Base-by-base conservation (phyloP, 2,113 vertebrate genomes). In the Python bivittatus region DNA sequence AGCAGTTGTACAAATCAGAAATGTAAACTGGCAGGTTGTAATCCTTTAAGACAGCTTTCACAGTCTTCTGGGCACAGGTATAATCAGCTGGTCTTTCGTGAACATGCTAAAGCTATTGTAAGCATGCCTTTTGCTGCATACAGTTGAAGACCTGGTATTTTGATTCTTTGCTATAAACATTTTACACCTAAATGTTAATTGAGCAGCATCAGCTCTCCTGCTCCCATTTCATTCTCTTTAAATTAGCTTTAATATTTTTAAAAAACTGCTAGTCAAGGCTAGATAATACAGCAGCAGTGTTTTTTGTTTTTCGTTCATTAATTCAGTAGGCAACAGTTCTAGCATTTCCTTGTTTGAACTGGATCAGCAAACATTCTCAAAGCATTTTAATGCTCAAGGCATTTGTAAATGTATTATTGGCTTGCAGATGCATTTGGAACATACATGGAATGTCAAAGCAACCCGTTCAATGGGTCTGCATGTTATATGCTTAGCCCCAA, bases 311-410 rank as follows among this genome's bases (percentile, higher is more conserved):
- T 94, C 94, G 96, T 96, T 88, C 0, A 0, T 95, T 96, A 96
- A 96, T 96, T 96, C 96, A 96, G 93, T 95, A 94, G 90, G 95
- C 90, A 23, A 94, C 91, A 84, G 87, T 90, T 94, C 94, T 94
- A 95, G 91, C 94, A 93, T 96, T 42, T 94, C 48, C 88, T 95
- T 97, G 96, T 97, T 97, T 96, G 93, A 96, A 96, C 91, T 92
- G 92, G 90, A 96, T 97, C 93, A 94, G 84, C 90, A 94, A 96
- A 92, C 91, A 64, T 94, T 96, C 92, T 96, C 92, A 96, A 85
- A 95, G 88, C 52, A 27, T 87, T 95, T 93, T 60, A 17, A 92
- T 94, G 93, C 88, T 94, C 92, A 90, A 64, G 88, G 92, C 96
- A 88, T 83, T 91, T 90, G 90, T 96, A 97, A 96, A 95, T 92